These are phyloP conservation scores for Leptinotarsa rubiginosa DNA, from an alignment of 2,888 invertebrate species.

Conservation along the genomic window DNA sequence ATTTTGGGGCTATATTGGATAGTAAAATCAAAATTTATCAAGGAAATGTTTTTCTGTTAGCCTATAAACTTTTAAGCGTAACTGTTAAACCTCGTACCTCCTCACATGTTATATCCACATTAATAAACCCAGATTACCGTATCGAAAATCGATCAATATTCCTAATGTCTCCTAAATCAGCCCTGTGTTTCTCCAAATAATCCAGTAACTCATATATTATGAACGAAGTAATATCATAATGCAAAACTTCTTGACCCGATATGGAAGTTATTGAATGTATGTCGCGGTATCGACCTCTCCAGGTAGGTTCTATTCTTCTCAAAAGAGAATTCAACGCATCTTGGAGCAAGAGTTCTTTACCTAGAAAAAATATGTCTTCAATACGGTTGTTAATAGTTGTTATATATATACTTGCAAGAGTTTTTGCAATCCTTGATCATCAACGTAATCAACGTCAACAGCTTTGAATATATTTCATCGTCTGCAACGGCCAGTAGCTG, in stretches of 20 bases:
- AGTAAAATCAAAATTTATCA: too few relatives aligned
- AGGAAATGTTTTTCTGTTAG: too few relatives aligned
- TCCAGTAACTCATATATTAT: constrained; percentile 48
- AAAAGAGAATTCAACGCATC: constrained; percentile 61
- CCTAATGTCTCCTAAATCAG: constrained; percentile 22
- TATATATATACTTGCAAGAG: constrained; percentile 58
- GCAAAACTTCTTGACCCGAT: constrained; percentile 36
- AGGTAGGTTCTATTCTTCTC: constrained; percentile 59
- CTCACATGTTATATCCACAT: neutral
- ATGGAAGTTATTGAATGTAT: constrained; percentile 36
- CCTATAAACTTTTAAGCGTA: too few relatives aligned
- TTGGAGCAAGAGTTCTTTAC: constrained; percentile 59
- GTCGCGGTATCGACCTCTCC: constrained; percentile 50
- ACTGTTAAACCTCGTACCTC: too few relatives aligned
- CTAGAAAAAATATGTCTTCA: constrained; percentile 49
- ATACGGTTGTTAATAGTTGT: too few relatives aligned
- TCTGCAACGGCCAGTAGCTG: constrained; percentile 58
- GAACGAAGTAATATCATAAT: constrained; percentile 39
- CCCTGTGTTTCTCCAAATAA: constrained; percentile 33
- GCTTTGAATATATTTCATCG: constrained; percentile 55
- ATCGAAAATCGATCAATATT: constrained; percentile 21
- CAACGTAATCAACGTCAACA: constrained; percentile 57
- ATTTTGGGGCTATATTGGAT: too few relatives aligned
- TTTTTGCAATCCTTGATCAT: constrained; percentile 55
- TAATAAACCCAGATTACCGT: constrained; percentile 3